Evolutionary conservation across 2,888 invertebrate species (phyloP).

Genomic region (Pollenia angustigena): DNA sequence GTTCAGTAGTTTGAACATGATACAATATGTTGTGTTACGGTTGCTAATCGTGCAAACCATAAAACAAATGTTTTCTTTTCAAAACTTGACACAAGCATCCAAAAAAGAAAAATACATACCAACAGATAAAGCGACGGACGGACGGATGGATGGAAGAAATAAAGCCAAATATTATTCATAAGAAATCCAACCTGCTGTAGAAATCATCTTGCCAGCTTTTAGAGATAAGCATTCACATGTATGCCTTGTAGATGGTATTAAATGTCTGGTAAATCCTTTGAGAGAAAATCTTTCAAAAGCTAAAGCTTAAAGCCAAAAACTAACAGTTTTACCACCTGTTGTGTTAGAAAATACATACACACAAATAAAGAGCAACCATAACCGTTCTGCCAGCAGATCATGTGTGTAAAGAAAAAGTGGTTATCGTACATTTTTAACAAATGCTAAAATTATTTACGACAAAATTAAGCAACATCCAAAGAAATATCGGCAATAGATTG

Average conservation of each 20-base stretch:
- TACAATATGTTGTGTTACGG: conserved; percentile 63
- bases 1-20: conserved; percentile 78
- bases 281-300: conserved; percentile 5
- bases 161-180: conserved; percentile 10
- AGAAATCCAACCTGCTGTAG: conserved; percentile 26
- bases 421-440: neutral
- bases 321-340: conserved; percentile 75
- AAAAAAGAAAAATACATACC: conserved; percentile 11
- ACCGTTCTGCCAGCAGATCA: neutral
- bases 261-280: conserved; percentile 19
- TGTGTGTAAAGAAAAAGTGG: neutral
- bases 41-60: conserved; percentile 71
- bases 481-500: no score
- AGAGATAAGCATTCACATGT: conserved; percentile 18
- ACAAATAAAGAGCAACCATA: neutral
- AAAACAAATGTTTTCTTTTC: conserved; percentile 68
- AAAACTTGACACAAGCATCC: conserved; percentile 59
- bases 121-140: neutral
- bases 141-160: conserved; percentile 24
- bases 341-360: conserved; percentile 35
- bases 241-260: conserved; percentile 1
- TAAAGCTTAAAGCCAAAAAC: conserved; percentile 9
- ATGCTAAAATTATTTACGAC: neutral
- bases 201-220: conserved; percentile 2
- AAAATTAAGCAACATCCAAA: no score